Percentiles rank a stretch among this genome's conserved stretches.
phyloP scores from a whole-genome alignment of 1,140 invertebrate species.

The Dufourea novaeangliae region DNA sequence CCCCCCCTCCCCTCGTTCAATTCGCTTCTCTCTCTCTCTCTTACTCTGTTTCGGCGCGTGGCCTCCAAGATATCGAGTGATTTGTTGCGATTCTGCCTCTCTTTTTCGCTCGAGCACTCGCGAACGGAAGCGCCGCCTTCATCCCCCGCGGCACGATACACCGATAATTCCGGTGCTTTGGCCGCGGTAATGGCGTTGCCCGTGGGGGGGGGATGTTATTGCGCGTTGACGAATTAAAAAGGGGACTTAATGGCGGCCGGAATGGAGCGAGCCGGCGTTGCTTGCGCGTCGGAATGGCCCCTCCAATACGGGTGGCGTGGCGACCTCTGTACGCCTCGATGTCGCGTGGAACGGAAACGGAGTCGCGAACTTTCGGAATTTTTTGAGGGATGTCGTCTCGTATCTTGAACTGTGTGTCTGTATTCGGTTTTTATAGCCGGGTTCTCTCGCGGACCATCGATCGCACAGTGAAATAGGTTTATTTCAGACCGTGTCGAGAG shows the following conservation, averaged over 20 bases:
- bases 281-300: not conserved
- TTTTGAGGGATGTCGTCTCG: not conserved
- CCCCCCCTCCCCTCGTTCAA: no score
- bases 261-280: not conserved
- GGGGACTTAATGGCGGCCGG: slow-evolving; percentile 7
- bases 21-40: not conserved
- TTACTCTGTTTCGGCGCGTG: slow-evolving; percentile 45
- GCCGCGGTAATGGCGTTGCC: slow-evolving; percentile 29
- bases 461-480: not conserved
- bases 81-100: slow-evolving; percentile 63
- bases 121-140: not conserved
- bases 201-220: not conserved
- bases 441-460: not conserved
- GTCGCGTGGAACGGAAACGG: not conserved
- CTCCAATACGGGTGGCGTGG: not conserved
- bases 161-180: slow-evolving; percentile 44
- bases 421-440: not conserved
- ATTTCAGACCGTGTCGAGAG: no score
- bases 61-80: slow-evolving; percentile 65
- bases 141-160: slow-evolving; percentile 19
- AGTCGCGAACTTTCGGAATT: not conserved
- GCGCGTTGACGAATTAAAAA: slow-evolving; percentile 10
- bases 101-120: slow-evolving; percentile 50
- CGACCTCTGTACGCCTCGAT: not conserved
- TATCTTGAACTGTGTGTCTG: not conserved